Conservation (phyloP, 2,888 invertebrate genomes). For the Sycophila texana region DNA sequence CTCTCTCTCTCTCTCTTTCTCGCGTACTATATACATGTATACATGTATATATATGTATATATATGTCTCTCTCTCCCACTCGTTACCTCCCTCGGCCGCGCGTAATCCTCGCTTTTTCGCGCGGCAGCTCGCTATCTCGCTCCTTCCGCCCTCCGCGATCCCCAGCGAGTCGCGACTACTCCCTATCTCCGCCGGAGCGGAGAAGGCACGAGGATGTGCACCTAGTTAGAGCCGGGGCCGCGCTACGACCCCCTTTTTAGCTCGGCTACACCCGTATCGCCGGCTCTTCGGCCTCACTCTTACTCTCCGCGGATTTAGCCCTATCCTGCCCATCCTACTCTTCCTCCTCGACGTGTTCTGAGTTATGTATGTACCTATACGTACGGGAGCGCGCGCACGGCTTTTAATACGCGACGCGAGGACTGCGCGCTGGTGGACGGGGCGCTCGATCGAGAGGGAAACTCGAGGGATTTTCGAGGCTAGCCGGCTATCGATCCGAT, state of each 20-base stretch:
- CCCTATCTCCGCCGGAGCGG: constrained; percentile 47
- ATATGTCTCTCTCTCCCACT: constrained; percentile 17
- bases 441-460: no score
- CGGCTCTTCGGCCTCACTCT: no score
- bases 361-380: not conserved
- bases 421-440: no score
- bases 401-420: not conserved
- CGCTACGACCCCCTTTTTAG: constrained; percentile 26
- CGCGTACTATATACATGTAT: no score
- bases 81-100: constrained; percentile 28
- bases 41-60: no score
- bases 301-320: no score
- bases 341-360: not conserved
- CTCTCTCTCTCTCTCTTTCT: constrained; percentile 1
- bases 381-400: not conserved
- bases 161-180: not conserved
- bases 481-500: no score
- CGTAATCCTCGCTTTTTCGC: constrained; percentile 22
- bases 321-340: no score
- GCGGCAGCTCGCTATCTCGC: constrained; percentile 46
- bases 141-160: constrained; percentile 15
- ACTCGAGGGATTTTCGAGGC: no score
- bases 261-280: not conserved
- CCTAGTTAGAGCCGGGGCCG: constrained; percentile 46
- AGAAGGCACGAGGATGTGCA: constrained; percentile 45